Conservation (phyloP, 2,113 vertebrate genomes). For the Dicerorhinus sumatrensis region DNA sequence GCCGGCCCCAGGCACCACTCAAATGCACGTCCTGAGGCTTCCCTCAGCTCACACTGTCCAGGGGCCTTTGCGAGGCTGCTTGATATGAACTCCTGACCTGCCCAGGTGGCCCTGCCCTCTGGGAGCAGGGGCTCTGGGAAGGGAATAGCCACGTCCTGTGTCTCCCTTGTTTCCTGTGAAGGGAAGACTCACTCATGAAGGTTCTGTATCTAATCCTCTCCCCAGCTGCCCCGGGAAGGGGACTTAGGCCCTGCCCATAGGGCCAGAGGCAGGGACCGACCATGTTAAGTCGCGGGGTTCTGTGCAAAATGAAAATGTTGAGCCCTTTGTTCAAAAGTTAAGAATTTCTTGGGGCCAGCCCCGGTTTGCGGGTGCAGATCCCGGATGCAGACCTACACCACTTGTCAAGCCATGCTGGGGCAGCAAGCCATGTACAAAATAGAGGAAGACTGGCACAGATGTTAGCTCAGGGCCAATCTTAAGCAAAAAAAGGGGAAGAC, state of each 20-base stretch:
- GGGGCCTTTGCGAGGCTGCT: neutral
- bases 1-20: neutral
- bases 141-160: neutral
- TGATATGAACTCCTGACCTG: neutral
- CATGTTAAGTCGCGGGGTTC: neutral
- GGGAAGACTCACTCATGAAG: neutral
- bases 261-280: neutral
- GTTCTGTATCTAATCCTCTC: neutral
- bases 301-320: neutral
- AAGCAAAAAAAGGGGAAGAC: too few species aligned
- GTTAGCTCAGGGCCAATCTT: too few species aligned
- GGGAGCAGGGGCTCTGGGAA: neutral
- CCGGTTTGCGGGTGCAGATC: too few species aligned
- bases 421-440: too few species aligned
- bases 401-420: too few species aligned
- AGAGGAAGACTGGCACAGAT: too few species aligned
- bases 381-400: too few species aligned
- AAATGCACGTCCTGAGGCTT: neutral
- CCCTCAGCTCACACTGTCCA: neutral
- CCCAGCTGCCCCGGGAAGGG: neutral
- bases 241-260: neutral
- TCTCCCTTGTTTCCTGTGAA: neutral
- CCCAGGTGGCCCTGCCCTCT: neutral
- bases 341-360: neutral
- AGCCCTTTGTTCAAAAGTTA: neutral